phyloP scores from a whole-genome alignment of 35 echinoderm and acorn worm genomes.

The Hemicentrotus pulcherrimus region DNA sequence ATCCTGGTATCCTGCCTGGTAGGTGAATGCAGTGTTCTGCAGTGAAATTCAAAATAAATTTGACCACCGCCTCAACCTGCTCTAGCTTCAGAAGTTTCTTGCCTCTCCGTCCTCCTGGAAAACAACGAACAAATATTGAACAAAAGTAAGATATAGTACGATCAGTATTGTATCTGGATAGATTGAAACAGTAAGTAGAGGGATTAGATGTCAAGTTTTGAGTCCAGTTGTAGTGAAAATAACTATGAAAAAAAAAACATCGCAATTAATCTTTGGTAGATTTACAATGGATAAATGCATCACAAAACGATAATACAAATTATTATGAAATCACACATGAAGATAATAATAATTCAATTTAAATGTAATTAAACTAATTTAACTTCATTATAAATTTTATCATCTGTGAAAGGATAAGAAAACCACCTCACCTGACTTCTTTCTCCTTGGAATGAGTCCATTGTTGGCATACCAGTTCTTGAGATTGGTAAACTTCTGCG shows the following conservation, averaged over 20 bases:
- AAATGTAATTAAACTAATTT: background rate
- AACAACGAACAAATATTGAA: conserved; percentile 12
- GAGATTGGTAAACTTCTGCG: too few species aligned
- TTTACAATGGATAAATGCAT: background rate
- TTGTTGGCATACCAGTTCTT: too few species aligned
- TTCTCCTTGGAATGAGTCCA: conserved; percentile 42
- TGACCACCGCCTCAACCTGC: background rate
- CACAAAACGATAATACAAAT: background rate
- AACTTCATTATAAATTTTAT: background rate
- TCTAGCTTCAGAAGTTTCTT: conserved; percentile 22
- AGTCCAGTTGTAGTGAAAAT: background rate
- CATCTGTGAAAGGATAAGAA: background rate
- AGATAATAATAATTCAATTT: background rate
- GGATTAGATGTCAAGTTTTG: background rate
- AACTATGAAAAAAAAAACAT: background rate
- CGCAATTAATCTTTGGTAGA: background rate
- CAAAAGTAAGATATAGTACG: background rate
- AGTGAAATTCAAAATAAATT: conserved; percentile 51
- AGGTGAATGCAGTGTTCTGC: conserved; percentile 31
- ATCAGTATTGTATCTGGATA: background rate
- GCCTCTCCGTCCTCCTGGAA: conserved; percentile 42
- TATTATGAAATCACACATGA: background rate
- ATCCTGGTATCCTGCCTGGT: conserved; percentile 43
- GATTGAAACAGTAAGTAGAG: too few species aligned
- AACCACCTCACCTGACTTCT: conserved; percentile 31